Evolutionary conservation across 2,797 vertebrate genomes (phyloP).

Genomic region (Chelon labrosus): DNA sequence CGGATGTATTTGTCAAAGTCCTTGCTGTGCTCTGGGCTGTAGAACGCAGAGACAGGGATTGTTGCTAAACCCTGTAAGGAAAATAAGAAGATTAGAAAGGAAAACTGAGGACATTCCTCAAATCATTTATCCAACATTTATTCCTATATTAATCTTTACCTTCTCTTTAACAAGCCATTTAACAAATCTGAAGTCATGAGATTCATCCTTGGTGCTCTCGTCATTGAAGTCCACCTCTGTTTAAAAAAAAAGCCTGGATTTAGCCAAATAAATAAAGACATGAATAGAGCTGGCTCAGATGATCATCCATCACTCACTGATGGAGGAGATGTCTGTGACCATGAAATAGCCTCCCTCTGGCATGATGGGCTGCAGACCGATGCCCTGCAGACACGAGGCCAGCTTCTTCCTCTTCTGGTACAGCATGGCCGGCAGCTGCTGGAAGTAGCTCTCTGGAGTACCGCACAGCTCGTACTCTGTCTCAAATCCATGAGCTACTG

Average conservation of each 20-base stretch:
- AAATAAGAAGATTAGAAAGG: background rate
- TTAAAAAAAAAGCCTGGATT: conserved; percentile 22
- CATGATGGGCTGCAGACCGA: conserved; percentile 89
- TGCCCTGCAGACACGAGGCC: conserved; percentile 82
- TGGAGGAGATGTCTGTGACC: conserved; percentile 89
- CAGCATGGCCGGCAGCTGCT: conserved; percentile 84
- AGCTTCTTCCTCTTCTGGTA: conserved; percentile 87
- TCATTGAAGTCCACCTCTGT: conserved; percentile 86
- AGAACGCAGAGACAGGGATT: conserved; percentile 93
- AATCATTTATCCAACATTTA: background rate
- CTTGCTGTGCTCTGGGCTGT: conserved; percentile 84
- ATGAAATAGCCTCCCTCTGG: conserved; percentile 95
- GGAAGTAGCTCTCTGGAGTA: conserved; percentile 92
- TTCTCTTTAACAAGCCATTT: conserved; percentile 96
- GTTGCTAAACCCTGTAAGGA: conserved; percentile 88
- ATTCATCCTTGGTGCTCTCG: conserved; percentile 70
- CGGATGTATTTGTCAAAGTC: conserved; percentile 90
- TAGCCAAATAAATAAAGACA: background rate
- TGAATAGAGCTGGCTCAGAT: background rate
- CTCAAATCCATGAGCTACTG: conserved; percentile 89
- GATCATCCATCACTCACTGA: conserved; percentile 86
- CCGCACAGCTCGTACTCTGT: conserved; percentile 85
- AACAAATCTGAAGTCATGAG: conserved; percentile 88
- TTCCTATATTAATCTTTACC: conserved; percentile 74
- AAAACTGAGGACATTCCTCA: background rate